These are phyloP conservation scores for Ophion ellenae DNA, from an alignment of 2,888 invertebrate genomes.

Conservation along the genomic window DNA sequence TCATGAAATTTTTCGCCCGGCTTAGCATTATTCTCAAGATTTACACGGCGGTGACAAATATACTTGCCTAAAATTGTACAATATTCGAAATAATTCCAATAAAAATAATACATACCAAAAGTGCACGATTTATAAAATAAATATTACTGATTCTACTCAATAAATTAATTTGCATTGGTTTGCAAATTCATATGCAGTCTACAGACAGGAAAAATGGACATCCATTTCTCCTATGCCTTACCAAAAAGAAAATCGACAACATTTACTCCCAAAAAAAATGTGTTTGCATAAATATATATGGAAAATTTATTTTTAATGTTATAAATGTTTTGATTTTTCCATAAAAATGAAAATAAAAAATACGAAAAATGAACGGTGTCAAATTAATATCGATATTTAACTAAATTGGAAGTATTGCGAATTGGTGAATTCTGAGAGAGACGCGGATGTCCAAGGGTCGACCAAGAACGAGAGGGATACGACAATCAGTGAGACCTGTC, in stretches of 20 bases:
- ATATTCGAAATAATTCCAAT: neutral
- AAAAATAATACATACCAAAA: neutral
- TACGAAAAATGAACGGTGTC: neutral
- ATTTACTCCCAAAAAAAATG: too few species aligned
- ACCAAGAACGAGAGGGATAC: slow-evolving; percentile 54
- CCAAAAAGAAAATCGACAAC: too few species aligned
- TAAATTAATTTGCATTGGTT: too few species aligned
- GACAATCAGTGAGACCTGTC: slow-evolving; percentile 69
- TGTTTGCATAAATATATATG: too few species aligned
- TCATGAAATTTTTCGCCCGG: too few species aligned
- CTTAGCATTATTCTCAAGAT: too few species aligned
- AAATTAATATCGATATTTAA: slow-evolving; percentile 11
- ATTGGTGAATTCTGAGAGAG: slow-evolving; percentile 17
- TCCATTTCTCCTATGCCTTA: too few species aligned
- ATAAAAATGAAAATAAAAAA: neutral
- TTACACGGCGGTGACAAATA: neutral
- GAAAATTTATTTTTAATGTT: too few species aligned
- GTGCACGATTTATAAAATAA: neutral
- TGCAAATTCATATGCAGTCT: too few species aligned
- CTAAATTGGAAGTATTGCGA: neutral
- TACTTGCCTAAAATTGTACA: neutral
- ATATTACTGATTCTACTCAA: neutral
- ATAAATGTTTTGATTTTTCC: neutral
- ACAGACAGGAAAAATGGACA: too few species aligned
- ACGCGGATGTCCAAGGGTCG: slow-evolving; percentile 55